Evolutionary conservation across 2,797 vertebrate genomes (phyloP), one percentile per base, ranked within the genome.

Genomic region (Oreortyx pictus): DNA sequence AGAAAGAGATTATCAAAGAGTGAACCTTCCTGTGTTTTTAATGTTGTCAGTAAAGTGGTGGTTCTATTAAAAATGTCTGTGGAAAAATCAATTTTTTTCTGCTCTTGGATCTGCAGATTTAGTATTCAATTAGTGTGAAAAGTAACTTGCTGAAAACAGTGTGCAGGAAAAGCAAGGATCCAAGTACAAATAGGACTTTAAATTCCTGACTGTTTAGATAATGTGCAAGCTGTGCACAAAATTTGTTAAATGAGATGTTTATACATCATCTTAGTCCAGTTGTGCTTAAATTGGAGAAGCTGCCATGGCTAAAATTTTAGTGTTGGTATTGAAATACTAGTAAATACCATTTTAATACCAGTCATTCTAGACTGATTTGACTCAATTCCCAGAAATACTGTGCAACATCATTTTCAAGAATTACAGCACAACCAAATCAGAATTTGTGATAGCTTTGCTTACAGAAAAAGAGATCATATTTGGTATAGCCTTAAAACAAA

Each of bases 231-330:
- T 93, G 52, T 33, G 41, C 50, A 84, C 20, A 92, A 78, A 79
- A 37, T 17, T 59, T 71, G 46, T 91, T 86, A 35, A 59, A 44
- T 2, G 3, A 52, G 22, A 12, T 85, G 4, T 66, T 86, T 74
- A 16, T 64, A 43, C 16, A 70, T 74, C 4, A 79, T 86, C 9
- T 74, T 52, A 61, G 18, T 78, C 91, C 33, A 60, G 31, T 75
- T 71, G 47, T 85, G 31, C 22, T 67, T 93, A 89, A 82, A 93
- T 67, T 39, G 71, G 76, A 87, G 54, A 85, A 81, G 49, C 13
- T 83, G 19, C 17, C 14, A 71, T 37, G 52, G 64, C 11, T 78
- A 54, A 84, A 79, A 85, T 87, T 68, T 88, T 81, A 50, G 5
- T 78, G 18, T 43, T 12, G 16, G 2, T 52, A 37, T 44, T 89